Evolutionary conservation across 2,797 vertebrate genomes (phyloP).

Genomic region (Knipowitschia caucasica): DNA sequence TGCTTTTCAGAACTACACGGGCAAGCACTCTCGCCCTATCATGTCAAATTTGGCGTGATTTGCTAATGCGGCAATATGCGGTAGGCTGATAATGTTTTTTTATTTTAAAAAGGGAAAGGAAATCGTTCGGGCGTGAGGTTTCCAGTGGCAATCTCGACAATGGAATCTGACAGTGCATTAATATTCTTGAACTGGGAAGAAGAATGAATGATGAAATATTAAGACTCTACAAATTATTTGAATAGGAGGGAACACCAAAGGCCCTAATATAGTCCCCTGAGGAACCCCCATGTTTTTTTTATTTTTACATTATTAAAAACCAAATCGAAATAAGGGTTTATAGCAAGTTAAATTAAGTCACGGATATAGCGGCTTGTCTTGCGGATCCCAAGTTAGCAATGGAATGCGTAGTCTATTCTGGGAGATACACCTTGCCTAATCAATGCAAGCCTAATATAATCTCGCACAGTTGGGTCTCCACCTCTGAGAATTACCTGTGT

Average conservation of each 20-base stretch:
- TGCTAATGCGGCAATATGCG: constrained; percentile 50
- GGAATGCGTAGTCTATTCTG: not conserved
- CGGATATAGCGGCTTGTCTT: constrained; percentile 4
- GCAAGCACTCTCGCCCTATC: constrained; percentile 32
- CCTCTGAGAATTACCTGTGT: constrained; percentile 4
- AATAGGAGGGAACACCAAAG: constrained; percentile 15
- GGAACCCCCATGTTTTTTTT: constrained; percentile 43
- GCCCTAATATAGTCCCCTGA: constrained; percentile 53
- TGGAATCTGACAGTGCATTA: constrained; percentile 63
- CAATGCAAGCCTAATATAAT: constrained; percentile 2
- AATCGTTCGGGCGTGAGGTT: constrained; percentile 55
- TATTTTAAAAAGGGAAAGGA: constrained; percentile 50
- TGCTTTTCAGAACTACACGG: constrained; percentile 11
- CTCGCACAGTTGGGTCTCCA: not conserved
- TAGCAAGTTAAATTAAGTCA: not conserved
- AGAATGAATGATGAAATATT: constrained; percentile 37
- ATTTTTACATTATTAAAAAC: constrained; percentile 31
- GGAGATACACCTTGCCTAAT: not conserved
- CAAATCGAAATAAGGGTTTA: not conserved
- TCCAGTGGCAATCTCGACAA: constrained; percentile 58
- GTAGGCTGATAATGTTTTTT: no score
- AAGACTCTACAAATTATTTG: constrained; percentile 48
- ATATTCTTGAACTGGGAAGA: constrained; percentile 47
- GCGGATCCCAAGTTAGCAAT: no score
- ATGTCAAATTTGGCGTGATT: constrained; percentile 49